These are phyloP conservation scores for Puntigrus tetrazona DNA, from an alignment of 2,113 vertebrate genomes.

Conservation along the genomic window DNA sequence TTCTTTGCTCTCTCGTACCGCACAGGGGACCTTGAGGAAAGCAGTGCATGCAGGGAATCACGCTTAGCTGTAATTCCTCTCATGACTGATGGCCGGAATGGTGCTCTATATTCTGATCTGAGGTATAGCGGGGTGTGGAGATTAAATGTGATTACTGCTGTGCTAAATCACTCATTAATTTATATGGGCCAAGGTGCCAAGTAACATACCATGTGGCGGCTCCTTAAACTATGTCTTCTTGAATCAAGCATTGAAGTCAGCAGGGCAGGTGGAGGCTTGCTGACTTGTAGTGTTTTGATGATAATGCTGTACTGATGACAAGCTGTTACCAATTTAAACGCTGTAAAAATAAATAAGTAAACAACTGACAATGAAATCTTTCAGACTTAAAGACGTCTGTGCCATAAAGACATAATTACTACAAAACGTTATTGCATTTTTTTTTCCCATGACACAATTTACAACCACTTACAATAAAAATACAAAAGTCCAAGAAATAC, in stretches of 20 bases:
- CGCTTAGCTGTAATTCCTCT: slow-evolving; percentile 41
- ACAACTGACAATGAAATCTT: not conserved
- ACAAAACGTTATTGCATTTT: not conserved
- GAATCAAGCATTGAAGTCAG: slow-evolving; percentile 10
- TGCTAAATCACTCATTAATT: slow-evolving; percentile 53
- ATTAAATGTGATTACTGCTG: slow-evolving; percentile 55
- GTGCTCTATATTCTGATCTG: slow-evolving; percentile 37
- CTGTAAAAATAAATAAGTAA: not conserved
- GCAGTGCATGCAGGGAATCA: slow-evolving; percentile 16
- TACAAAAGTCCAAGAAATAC: not conserved
- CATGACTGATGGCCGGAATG: slow-evolving; percentile 53
- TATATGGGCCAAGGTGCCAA: slow-evolving; percentile 51
- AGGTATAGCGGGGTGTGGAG: slow-evolving; percentile 39
- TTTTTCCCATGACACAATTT: not conserved
- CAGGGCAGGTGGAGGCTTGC: slow-evolving; percentile 2
- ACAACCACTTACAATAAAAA: not conserved
- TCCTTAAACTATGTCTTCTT: slow-evolving; percentile 22
- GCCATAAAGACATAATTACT: too few relatives aligned
- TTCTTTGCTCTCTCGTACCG: not conserved
- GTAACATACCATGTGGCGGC: slow-evolving; percentile 16
- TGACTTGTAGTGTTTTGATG: not conserved
- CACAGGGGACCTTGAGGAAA: slow-evolving; percentile 9
- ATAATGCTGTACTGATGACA: not conserved
- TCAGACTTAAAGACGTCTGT: not conserved
- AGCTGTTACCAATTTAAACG: not conserved